phyloP scores from a whole-genome alignment of 2,113 vertebrate genomes.

The Megaleporinus macrocephalus region DNA sequence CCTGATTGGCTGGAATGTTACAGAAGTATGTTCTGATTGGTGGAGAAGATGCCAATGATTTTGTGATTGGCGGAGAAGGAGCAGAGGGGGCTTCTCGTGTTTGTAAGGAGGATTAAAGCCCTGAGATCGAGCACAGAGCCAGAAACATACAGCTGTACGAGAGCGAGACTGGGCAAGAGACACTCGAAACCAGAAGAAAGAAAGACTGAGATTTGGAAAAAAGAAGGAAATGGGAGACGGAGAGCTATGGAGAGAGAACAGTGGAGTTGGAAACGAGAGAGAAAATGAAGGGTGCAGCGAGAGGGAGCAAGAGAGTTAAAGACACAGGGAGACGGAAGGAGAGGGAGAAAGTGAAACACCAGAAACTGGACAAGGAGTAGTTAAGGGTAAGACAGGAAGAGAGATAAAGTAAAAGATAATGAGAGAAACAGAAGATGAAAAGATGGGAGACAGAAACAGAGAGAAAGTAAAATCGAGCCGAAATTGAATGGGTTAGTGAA shows the following conservation, averaged over 20 bases:
- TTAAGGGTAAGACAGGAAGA: too few relatives aligned
- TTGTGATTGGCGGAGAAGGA: slow-evolving; percentile 39
- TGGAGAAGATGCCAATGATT: background rate
- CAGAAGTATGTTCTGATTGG: background rate
- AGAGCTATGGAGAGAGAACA: background rate
- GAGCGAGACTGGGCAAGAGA: slow-evolving; percentile 11
- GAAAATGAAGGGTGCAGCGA: background rate
- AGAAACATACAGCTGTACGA: slow-evolving; percentile 62
- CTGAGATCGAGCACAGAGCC: slow-evolving; percentile 68
- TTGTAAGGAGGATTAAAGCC: slow-evolving; percentile 69
- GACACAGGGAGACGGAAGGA: background rate
- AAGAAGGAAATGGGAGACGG: background rate
- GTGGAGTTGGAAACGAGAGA: background rate
- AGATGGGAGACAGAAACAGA: too few relatives aligned
- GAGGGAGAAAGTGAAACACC: background rate
- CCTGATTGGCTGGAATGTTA: slow-evolving; percentile 28
- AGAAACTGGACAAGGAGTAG: background rate
- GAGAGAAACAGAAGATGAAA: too few relatives aligned
- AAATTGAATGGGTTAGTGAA: too few relatives aligned
- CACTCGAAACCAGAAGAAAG: slow-evolving; percentile 27
- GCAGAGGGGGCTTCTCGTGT: slow-evolving; percentile 57
- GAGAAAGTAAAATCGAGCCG: too few relatives aligned
- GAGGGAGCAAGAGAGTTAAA: background rate
- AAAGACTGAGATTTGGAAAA: background rate
- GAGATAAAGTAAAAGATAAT: too few relatives aligned